These are phyloP conservation scores for Psettodes erumei DNA, from an alignment of 2,113 vertebrate genomes.

Conservation along the genomic window DNA sequence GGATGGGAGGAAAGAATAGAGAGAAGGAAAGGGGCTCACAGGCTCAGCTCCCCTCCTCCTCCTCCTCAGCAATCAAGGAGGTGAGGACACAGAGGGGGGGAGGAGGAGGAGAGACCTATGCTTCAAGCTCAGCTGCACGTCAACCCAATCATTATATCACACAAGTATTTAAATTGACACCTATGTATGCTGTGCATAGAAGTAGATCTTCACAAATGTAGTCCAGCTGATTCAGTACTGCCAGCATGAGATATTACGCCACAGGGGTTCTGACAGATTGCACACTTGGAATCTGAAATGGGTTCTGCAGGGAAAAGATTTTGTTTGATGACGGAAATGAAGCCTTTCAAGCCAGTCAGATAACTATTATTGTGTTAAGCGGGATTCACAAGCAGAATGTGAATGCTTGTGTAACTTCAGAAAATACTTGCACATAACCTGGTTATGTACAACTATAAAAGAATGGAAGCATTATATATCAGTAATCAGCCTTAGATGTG, in stretches of 20 bases:
- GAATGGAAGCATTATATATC: background rate
- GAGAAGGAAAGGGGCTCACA: conserved; percentile 54
- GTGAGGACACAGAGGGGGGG: conserved; percentile 64
- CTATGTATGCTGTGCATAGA: conserved; percentile 51
- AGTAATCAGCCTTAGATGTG: background rate
- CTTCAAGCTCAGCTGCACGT: conserved; percentile 73
- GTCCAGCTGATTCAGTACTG: conserved; percentile 57
- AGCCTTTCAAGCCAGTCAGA: conserved; percentile 15
- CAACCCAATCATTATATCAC: conserved; percentile 67
- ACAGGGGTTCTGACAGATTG: conserved; percentile 27
- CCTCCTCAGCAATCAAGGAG: conserved; percentile 63
- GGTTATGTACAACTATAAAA: conserved; percentile 3
- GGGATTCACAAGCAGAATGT: conserved; percentile 8
- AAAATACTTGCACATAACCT: conserved; percentile 23
- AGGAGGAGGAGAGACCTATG: conserved; percentile 48
- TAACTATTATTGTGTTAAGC: background rate
- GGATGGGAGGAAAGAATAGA: conserved; percentile 25
- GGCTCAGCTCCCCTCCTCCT: conserved; percentile 58
- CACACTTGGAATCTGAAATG: conserved; percentile 25
- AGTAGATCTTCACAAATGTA: conserved; percentile 39
- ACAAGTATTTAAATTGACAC: conserved; percentile 49
- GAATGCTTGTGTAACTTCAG: conserved; percentile 31
- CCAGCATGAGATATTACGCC: conserved; percentile 34
- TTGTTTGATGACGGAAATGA: conserved; percentile 6
- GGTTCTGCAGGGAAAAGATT: conserved; percentile 14